Conservation (phyloP, 2,888 invertebrate species). For the Lagria hirta region DNA sequence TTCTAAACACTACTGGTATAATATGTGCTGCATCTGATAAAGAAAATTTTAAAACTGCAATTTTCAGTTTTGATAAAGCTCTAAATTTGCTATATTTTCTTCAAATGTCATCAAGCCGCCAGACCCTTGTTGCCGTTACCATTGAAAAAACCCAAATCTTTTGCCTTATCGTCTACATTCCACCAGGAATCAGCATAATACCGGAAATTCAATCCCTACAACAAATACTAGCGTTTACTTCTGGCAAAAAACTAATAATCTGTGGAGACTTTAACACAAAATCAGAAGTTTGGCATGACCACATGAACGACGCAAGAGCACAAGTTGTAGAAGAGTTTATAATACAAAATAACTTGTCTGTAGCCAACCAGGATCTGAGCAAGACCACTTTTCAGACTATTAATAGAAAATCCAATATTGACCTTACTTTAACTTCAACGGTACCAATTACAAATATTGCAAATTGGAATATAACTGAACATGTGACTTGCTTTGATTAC, state of each 20-base stretch:
- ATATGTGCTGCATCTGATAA: not conserved
- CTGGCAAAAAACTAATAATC: not conserved
- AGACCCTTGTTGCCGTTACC: not conserved
- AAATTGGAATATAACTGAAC: not conserved
- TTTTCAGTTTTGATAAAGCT: not conserved
- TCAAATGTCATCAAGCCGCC: not conserved
- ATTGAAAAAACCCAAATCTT: not conserved
- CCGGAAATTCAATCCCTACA: not conserved
- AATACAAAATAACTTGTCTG: not conserved
- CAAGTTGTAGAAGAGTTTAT: slow-evolving; percentile 1
- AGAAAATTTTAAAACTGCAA: not conserved
- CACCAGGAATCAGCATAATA: not conserved
- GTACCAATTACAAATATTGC: not conserved
- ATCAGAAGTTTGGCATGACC: too few relatives aligned
- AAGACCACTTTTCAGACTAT: slow-evolving; percentile 1
- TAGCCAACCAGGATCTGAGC: not conserved
- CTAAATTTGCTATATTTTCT: not conserved
- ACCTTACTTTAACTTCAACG: not conserved
- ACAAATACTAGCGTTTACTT: not conserved
- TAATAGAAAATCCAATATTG: slow-evolving; percentile 1
- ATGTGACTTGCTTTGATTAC: not conserved
- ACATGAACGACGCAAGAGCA: too few relatives aligned
- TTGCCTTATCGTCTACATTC: not conserved
- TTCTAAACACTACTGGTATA: not conserved
- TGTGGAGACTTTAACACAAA: too few relatives aligned